These are phyloP conservation scores for Podabrus alpinus DNA, from an alignment of 2,888 invertebrate genomes.

Conservation along the genomic window DNA sequence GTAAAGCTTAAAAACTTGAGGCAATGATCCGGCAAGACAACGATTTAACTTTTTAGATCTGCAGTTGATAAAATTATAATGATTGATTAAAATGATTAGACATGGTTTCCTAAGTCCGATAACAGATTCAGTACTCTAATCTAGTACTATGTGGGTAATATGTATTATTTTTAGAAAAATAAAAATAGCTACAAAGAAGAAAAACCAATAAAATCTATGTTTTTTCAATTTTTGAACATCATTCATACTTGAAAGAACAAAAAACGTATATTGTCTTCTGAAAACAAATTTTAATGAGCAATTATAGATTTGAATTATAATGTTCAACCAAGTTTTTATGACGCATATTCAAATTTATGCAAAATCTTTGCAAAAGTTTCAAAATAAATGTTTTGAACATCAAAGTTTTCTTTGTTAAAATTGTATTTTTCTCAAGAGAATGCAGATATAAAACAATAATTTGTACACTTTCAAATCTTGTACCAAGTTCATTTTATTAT, in stretches of 20 bases:
- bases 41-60: too few species aligned
- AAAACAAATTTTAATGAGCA: neutral
- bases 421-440: constrained; percentile 11
- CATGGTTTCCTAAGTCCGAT: too few species aligned
- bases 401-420: constrained; percentile 9
- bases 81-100: too few species aligned
- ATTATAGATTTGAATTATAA: neutral
- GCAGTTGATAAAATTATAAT: too few species aligned
- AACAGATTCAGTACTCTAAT: too few species aligned
- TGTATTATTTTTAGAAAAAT: too few species aligned
- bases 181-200: too few species aligned
- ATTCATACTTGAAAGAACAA: neutral
- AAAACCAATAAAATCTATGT: neutral
- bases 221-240: neutral
- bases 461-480: constrained; percentile 11
- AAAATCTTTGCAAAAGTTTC: constrained; percentile 10
- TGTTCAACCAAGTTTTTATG: neutral
- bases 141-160: too few species aligned
- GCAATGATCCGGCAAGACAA: too few species aligned
- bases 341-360: neutral
- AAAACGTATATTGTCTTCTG: neutral
- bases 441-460: constrained; percentile 17
- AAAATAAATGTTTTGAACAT: constrained; percentile 11
- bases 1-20: too few species aligned
- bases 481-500: neutral